Conservation (phyloP, 1,140 invertebrate genomes). For the Drosophila lini region DNA sequence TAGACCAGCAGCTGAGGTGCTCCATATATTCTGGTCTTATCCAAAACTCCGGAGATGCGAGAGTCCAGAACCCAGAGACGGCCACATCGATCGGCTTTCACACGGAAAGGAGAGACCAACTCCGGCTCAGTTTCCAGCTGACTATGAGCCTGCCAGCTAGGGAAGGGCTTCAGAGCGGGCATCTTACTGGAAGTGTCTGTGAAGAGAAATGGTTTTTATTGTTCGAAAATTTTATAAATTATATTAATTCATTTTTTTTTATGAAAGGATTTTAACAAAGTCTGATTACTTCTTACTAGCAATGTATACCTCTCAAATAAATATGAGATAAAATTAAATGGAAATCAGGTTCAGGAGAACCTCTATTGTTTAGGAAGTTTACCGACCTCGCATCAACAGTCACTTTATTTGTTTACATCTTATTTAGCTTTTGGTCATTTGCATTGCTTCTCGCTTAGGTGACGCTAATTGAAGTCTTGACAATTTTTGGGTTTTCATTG, state of each 20-base stretch:
- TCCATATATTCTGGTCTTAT: constrained; percentile 84
- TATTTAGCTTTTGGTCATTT: constrained; percentile 43
- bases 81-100: constrained; percentile 89
- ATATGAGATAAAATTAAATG: neutral
- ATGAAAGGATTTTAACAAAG: too few relatives aligned
- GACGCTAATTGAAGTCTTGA: constrained; percentile 42
- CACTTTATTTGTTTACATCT: constrained; percentile 4
- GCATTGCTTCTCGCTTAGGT: constrained; percentile 34
- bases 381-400: constrained; percentile 9
- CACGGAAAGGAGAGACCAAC: constrained; percentile 90
- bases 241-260: too few relatives aligned
- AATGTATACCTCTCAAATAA: neutral
- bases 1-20: constrained; percentile 89
- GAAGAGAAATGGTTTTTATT: neutral
- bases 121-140: constrained; percentile 86
- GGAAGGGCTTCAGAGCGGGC: constrained; percentile 89
- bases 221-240: neutral
- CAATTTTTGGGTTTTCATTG: constrained; percentile 28
- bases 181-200: constrained; percentile 88
- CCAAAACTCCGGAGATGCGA: constrained; percentile 88
- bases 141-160: constrained; percentile 89
- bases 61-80: constrained; percentile 92
- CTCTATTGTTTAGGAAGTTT: constrained; percentile 14
- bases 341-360: neutral
- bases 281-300: neutral